Conservation (phyloP, 2,113 vertebrate species). For the Leucosticte australis region DNA sequence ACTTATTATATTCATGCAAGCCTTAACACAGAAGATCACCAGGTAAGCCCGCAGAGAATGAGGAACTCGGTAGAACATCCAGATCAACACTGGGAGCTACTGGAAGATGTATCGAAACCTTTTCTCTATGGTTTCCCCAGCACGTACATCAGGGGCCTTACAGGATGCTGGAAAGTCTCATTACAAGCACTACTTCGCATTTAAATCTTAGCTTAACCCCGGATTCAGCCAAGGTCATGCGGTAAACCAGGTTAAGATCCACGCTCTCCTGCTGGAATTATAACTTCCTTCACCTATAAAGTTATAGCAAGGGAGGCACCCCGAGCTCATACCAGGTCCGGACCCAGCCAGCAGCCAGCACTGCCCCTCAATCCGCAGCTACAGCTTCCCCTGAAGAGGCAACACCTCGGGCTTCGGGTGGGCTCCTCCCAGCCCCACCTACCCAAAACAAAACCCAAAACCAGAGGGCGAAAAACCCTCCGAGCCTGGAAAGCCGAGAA, state of each 20-base stretch:
- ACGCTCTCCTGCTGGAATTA: background rate
- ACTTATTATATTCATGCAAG: background rate
- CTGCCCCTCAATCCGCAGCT: background rate
- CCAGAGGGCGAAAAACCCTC: rapidly evolving
- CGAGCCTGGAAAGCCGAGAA: background rate
- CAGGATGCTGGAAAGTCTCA: background rate
- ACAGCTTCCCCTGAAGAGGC: rapidly evolving
- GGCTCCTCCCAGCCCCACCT: background rate
- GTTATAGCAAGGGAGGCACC: background rate
- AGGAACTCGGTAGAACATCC: rapidly evolving
- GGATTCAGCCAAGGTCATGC: background rate
- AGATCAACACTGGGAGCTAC: background rate
- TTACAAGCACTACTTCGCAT: background rate
- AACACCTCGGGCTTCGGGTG: background rate
- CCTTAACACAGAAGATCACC: background rate
- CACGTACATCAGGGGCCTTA: background rate
- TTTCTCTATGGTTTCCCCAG: background rate
- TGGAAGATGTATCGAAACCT: background rate
- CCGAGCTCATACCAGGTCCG: rapidly evolving
- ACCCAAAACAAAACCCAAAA: background rate
- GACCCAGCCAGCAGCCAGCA: rapidly evolving
- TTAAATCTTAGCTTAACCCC: background rate
- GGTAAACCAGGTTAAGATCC: background rate
- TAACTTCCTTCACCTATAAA: background rate
- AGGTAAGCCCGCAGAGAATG: background rate